Evolutionary conservation across 2,888 invertebrate species (phyloP).

Genomic region (Nemotelus nigrinus): DNA sequence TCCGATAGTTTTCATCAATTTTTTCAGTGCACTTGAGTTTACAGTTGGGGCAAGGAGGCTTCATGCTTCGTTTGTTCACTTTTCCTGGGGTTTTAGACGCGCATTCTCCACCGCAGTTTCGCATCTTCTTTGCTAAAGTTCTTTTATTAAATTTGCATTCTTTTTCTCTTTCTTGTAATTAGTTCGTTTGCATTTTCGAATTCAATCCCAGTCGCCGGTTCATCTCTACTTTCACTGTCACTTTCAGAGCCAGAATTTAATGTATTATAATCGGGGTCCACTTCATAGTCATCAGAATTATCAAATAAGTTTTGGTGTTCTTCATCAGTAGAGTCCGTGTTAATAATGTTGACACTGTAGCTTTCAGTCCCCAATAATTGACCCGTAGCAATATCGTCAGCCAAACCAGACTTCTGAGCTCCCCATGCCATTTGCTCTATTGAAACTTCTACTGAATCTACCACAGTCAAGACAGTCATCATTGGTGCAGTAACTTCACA

Average conservation of each 20-base stretch:
- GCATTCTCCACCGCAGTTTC: constrained; percentile 2
- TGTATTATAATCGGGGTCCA: neutral
- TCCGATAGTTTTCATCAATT: neutral
- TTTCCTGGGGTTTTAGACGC: neutral
- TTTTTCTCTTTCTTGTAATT: constrained; percentile 27
- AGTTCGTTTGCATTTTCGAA: constrained; percentile 12
- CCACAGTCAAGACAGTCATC: neutral
- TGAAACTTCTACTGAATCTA: constrained; percentile 26
- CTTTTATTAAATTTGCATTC: constrained; percentile 22
- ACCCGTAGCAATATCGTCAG: constrained; percentile 21
- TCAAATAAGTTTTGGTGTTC: constrained; percentile 20
- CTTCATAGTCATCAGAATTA: constrained; percentile 12
- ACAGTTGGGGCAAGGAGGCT: constrained; percentile 13
- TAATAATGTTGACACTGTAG: constrained; percentile 18
- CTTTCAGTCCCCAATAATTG: constrained; percentile 28
- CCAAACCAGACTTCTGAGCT: constrained; percentile 28
- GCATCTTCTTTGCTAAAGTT: constrained; percentile 4
- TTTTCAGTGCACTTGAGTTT: neutral
- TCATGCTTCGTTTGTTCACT: neutral
- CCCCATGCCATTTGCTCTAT: constrained; percentile 24
- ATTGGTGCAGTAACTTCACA: neutral
- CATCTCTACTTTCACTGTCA: constrained; percentile 14
- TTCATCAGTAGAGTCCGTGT: constrained; percentile 27
- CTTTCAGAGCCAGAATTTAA: neutral
- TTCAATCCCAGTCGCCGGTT: neutral